Evolutionary conservation across 2,888 invertebrate species (phyloP).

Genomic region (Endomychus coccineus): DNA sequence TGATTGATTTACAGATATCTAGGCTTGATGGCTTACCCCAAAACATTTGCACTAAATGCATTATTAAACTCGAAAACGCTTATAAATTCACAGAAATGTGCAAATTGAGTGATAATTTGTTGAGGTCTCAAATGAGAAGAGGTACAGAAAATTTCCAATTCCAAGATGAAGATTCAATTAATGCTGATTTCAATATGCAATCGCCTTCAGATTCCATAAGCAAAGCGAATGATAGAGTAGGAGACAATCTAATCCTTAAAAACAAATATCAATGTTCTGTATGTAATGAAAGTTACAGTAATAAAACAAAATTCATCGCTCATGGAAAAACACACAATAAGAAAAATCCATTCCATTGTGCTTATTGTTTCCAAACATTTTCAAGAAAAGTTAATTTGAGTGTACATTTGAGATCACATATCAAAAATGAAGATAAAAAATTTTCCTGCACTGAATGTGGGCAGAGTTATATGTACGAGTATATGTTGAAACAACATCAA

Average conservation of each 20-base stretch:
- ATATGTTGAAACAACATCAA: conserved; percentile 35
- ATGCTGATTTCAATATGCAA: background rate
- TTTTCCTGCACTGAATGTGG: conserved; percentile 30
- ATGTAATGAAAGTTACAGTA: conserved; percentile 25
- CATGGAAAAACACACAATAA: conserved; percentile 26
- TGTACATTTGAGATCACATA: conserved; percentile 28
- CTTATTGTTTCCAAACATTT: conserved; percentile 27
- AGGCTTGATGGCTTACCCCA: background rate
- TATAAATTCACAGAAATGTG: conserved; percentile 24
- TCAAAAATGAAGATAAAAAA: conserved; percentile 24
- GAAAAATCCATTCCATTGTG: conserved; percentile 29
- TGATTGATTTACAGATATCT: background rate
- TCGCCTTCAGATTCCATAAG: background rate
- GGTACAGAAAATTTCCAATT: background rate
- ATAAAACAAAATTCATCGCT: conserved; percentile 26
- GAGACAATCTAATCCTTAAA: conserved; percentile 1
- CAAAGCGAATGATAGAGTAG: background rate
- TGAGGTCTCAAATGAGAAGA: background rate
- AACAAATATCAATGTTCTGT: conserved; percentile 25
- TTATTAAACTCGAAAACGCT: conserved; percentile 13
- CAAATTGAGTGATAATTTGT: conserved; percentile 19
- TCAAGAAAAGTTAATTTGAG: conserved; percentile 22
- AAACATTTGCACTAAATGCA: conserved; percentile 23
- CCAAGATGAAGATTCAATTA: background rate
- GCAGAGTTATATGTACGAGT: conserved; percentile 30